These are phyloP conservation scores for Synanthedon vespiformis DNA, from an alignment of 2,888 invertebrate genomes.

Conservation along the genomic window DNA sequence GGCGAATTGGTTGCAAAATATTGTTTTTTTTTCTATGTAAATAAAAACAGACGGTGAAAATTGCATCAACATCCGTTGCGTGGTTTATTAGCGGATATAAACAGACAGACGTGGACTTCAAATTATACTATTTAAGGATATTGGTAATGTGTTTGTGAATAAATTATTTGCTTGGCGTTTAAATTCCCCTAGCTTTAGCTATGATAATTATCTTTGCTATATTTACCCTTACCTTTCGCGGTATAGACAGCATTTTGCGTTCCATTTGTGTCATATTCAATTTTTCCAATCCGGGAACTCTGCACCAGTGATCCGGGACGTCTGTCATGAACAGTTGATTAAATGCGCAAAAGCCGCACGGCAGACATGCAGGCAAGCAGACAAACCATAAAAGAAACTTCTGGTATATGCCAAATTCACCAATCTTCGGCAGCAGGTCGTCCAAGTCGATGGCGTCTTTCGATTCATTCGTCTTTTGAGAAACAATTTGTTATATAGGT, in stretches of 20 bases:
- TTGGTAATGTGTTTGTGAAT: no score
- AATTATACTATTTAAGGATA: no score
- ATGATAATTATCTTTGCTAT: no score
- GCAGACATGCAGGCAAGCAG: constrained; percentile 89
- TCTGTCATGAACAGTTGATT: constrained; percentile 94
- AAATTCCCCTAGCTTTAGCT: neutral
- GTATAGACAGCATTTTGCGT: constrained; percentile 76
- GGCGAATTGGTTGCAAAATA: no score
- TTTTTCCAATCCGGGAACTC: constrained; percentile 74
- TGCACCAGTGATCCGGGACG: constrained; percentile 89
- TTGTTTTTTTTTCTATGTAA: no score
- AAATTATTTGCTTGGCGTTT: neutral
- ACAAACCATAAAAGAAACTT: constrained; percentile 87
- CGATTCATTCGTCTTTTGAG: constrained; percentile 32
- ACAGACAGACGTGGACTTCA: no score
- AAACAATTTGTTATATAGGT: neutral
- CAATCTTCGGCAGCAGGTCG: constrained; percentile 85
- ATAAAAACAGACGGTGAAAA: no score
- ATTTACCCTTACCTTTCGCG: constrained; percentile 51
- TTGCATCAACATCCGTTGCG: no score
- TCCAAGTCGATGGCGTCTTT: constrained; percentile 79
- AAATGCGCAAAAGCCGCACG: constrained; percentile 92
- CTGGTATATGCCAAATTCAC: constrained; percentile 91
- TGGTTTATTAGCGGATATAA: no score
- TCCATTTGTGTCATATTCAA: constrained; percentile 67